Conservation (phyloP, 2,797 vertebrate genomes). For the Dendrocincla fuliginosa region DNA sequence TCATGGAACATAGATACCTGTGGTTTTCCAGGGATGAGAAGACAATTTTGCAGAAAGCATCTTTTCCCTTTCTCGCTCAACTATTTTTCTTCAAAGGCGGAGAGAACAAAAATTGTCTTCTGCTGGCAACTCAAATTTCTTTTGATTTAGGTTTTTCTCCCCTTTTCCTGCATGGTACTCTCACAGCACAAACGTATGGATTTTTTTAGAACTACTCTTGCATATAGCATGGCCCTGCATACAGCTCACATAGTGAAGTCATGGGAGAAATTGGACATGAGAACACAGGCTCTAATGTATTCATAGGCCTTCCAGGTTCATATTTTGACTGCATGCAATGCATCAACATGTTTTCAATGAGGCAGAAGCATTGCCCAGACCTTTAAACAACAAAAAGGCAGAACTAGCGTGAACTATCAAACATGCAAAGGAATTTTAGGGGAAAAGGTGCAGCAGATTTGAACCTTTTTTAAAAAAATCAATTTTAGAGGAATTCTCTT, state of each 20-base stretch:
- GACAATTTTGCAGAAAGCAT: neutral
- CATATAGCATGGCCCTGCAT: neutral
- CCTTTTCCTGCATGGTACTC: neutral
- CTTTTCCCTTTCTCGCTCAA: neutral
- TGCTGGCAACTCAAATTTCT: neutral
- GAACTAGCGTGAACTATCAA: neutral
- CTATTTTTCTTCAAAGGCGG: neutral
- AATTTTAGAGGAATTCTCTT: neutral
- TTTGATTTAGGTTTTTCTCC: neutral
- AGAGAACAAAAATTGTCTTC: neutral
- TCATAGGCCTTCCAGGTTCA: neutral
- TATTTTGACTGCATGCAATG: neutral
- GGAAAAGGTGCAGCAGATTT: neutral
- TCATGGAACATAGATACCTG: neutral
- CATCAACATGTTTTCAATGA: neutral
- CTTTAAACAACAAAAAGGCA: neutral
- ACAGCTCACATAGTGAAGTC: neutral
- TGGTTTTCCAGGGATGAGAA: neutral
- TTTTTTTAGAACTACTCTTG: neutral
- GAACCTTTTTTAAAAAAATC: neutral
- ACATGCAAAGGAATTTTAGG: accelerated
- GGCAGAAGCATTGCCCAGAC: neutral
- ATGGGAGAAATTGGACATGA: neutral
- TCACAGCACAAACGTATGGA: neutral
- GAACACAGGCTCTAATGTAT: neutral